These are phyloP conservation scores for Epinephelus coioides DNA, from an alignment of 2,797 vertebrate genomes.

Conservation along the genomic window DNA sequence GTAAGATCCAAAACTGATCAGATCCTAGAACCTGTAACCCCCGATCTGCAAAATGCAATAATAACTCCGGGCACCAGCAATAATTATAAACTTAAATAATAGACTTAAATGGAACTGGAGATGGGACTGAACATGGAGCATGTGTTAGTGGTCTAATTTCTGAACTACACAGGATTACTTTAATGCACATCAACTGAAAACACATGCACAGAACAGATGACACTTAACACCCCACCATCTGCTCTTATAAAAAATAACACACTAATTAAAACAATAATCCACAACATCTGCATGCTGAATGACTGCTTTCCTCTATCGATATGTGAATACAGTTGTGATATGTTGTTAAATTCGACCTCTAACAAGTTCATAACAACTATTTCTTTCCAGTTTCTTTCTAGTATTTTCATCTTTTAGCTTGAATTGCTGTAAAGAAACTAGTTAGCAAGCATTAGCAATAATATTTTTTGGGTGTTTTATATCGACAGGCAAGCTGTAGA, in stretches of 20 bases:
- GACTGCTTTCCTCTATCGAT: background rate
- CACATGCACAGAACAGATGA: background rate
- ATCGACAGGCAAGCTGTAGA: too few relatives aligned
- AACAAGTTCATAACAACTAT: background rate
- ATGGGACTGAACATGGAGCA: background rate
- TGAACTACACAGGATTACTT: background rate
- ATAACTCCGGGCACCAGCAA: background rate
- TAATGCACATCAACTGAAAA: background rate
- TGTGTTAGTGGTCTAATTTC: background rate
- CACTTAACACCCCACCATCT: conserved; percentile 5
- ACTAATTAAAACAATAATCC: conserved; percentile 13
- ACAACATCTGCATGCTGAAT: background rate
- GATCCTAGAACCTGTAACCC: background rate
- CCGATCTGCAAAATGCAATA: background rate
- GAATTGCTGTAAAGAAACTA: background rate
- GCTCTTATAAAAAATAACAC: conserved; percentile 3
- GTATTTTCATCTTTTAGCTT: background rate
- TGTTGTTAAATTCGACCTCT: background rate
- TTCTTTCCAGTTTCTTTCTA: background rate
- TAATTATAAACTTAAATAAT: background rate
- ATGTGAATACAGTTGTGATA: background rate
- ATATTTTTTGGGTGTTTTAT: too few relatives aligned
- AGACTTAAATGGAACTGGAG: background rate
- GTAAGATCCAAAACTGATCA: background rate
- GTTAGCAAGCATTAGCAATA: too few relatives aligned